Base-by-base conservation (phyloP, 2,888 invertebrate genomes). In the Dexiosoma caninum region DNA sequence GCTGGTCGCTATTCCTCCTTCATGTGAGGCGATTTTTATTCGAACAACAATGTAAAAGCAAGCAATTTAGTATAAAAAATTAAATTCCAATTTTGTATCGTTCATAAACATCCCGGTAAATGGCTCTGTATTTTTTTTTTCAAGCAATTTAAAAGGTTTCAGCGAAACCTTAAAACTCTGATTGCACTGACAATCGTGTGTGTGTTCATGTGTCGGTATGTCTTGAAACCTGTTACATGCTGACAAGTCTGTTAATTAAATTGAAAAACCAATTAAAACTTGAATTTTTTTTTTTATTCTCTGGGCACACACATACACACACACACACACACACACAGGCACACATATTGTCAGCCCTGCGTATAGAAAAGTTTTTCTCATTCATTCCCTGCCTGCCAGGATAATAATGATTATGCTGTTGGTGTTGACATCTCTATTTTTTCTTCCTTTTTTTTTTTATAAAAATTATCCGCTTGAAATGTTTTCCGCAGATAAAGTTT, bases 201-300 rank as follows among this genome's bases (percentile, higher is more conserved):
- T 1, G n/a, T n/a, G 7, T 3, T 1, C 12, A 8, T 23, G 16
- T 59, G 40, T 23, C 30, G 23, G 7, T 5, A 4, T 35, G 44
- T 19, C n/a, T 55, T 16, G 80, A 82, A 83, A 83, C 74, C 81
- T 82, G 82, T 81, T 82, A 87, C 85, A 85, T 85, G 84, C 85
- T 87, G 86, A 85, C 85, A 86, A 87, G 88, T 88, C 87, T 85
- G 86, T 86, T 87, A 89, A 89, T 89, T 89, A 86, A 88, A 88
- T 88, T 87, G 85, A 85, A 87, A 89, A 88, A 87, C 87, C 89
- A 89, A 88, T 88, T 88, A 89, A 88, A 88, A 88, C 85, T 88
- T 88, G 81, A 85, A 84, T 85, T 85, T 84, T 74, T 59, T 51
- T 7, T 23, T 2, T 9, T 10, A 21, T 14, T n/a, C n/a, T n/a